Base-by-base conservation (phyloP, 1,140 invertebrate species). In the Caenorhabditis remanei region DNA sequence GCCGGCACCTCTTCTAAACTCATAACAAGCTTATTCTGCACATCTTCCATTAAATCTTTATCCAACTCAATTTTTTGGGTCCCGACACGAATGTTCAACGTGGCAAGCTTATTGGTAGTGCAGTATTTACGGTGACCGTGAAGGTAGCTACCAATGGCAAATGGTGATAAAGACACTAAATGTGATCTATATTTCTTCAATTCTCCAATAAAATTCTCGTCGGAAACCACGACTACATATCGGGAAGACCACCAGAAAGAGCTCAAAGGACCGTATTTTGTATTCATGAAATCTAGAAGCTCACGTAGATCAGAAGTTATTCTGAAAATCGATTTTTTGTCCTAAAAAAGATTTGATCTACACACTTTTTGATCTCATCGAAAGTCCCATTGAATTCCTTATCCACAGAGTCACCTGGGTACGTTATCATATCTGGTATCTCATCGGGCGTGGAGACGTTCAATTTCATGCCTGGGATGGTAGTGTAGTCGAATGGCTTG, bases 401-500 rank as follows among this genome's bases (percentile, higher is more conserved):
- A n/a, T 46, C 19, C 11, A 84, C 50, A 14, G 19, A 4, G 19
- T 55, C 46, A 9, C 86, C 86, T 4, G 86, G 86, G 6, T 56
- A 24, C 41, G 32, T 61, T 4, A 71, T 21, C 50, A 71, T n/a
- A 24, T 58, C 65, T 21, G 86, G 86, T 32, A 87, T 71, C n/a
- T 87, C 75, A 48, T 87, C 86, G 13, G 79, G 75, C 16, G 19
- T 86, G 0, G 58, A 58, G 9, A 87, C 55, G 6, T 87, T 75
- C 11, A 87, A 11, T 83, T 87, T 87, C 79, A 87, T 50, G 11
- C 86, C 86, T 4, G 86, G 86, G 48, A 87, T 83, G 2, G 86
- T 87, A 5, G 86, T 87, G 41, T 87, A 87, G 56, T 87, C 86
- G 46, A 87, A 83, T 24, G 86, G 86, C 83, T 83, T 83, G 21